Conservation (phyloP, 2,113 vertebrate species). For the Odontophorus gujanensis region DNA sequence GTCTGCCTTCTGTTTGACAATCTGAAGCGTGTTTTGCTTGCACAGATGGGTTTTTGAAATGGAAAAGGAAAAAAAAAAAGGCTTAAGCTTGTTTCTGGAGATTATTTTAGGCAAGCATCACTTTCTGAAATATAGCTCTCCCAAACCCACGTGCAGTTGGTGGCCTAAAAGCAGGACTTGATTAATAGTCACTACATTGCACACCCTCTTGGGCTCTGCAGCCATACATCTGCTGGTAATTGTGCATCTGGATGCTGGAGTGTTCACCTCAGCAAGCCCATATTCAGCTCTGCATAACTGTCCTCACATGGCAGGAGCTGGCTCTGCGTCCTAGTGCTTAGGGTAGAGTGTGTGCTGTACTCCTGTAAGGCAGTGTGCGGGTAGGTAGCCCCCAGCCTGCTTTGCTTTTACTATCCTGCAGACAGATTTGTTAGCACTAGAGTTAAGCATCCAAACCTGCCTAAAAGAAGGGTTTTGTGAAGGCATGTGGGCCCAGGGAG, state of each 20-base stretch:
- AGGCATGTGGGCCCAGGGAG: fast-evolving
- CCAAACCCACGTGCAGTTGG: conserved; percentile 20
- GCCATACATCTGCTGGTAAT: not conserved
- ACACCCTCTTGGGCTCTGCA: not conserved
- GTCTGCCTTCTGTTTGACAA: conserved; percentile 59
- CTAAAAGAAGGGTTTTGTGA: not conserved
- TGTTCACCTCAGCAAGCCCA: not conserved
- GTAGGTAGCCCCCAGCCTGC: fast-evolving
- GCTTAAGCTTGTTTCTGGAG: not conserved
- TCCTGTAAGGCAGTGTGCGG: fast-evolving
- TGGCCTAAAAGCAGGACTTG: conserved; percentile 55
- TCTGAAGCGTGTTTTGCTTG: conserved; percentile 50
- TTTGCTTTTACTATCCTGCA: not conserved
- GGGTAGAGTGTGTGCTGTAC: not conserved
- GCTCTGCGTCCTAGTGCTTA: not conserved
- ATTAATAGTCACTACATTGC: conserved; percentile 29
- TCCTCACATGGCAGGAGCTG: not conserved
- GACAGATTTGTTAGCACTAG: not conserved
- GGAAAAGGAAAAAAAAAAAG: not conserved
- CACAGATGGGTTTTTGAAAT: conserved; percentile 50
- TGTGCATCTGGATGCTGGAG: not conserved
- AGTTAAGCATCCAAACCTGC: not conserved
- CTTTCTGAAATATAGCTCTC: conserved; percentile 47
- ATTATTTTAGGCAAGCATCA: conserved; percentile 46
- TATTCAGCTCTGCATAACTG: not conserved